Evolutionary conservation across 2,888 invertebrate genomes (phyloP), one percentile per base, ranked within the genome.

Genomic region (Hololepta plana): DNA sequence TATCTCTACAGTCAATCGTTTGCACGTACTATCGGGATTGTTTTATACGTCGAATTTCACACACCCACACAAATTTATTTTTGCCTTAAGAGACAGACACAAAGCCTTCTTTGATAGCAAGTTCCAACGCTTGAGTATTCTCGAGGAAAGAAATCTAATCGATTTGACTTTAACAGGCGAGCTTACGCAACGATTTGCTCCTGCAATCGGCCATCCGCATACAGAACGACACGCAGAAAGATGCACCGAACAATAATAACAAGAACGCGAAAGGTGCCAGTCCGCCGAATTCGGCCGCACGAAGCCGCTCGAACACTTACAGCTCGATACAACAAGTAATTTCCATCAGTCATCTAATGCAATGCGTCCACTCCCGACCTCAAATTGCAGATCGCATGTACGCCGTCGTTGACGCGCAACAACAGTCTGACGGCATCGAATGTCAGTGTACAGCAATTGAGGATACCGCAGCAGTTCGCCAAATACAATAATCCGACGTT

Each of bases 171-270:
- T 45, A 46, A 35, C 39, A 54, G 54, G 49, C 48, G 20, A 53
- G 51, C 37, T 47, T 64, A 15, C 53, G 64, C 28, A 68, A 68
- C 44, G 66, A 67, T 38, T 51, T 67, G 4, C 57, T 70, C 4
- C 54, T 70, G 22, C 62, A 65, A 20, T 62, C 65, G 20, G 62
- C 68, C 4, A 64, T 67, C 4, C 63, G 71, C 34, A 77, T 77
- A 40, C 72, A 76, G 46, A 77, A 77, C 46, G 75, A 80, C 44
- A 80, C 77, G 2, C 79, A 77, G 44, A 70, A 72, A 14, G 76
- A 72, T 41, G 53, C 66, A 19, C 67, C 70, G 4, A 71, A 73
- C 49, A n/a, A n/a, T n/a, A n/a, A n/a, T n/a, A 72, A 72, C 60
- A 64, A 45, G 51, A 60, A 57, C 47, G 50, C 52, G 35, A 61